Percentiles rank a stretch among this genome's conserved stretches.
phyloP scores from a whole-genome alignment of 2,113 vertebrate species.

The Poecilia latipinna region DNA sequence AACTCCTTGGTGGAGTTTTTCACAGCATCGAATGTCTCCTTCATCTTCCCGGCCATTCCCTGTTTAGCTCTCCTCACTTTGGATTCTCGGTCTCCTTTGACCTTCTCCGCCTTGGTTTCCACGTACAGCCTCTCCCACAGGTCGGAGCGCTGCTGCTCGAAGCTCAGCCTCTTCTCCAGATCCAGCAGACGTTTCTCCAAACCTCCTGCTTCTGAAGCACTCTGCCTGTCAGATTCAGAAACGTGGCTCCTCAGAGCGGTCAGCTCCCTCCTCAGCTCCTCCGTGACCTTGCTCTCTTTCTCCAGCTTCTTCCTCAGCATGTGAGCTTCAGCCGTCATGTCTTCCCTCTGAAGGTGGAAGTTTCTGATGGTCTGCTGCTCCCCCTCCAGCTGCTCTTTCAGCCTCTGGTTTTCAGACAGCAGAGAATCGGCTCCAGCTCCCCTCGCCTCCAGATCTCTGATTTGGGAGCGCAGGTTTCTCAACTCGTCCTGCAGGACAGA shows the following conservation, averaged over 20 bases:
- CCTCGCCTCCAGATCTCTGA: constrained; percentile 84
- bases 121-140: constrained; percentile 95
- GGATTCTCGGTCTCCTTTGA: constrained; percentile 80
- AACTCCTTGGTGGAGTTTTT: constrained; percentile 98
- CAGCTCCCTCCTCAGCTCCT: constrained; percentile 83
- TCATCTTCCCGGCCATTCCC: constrained; percentile 88
- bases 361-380: constrained; percentile 82
- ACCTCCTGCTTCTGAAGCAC: constrained; percentile 73
- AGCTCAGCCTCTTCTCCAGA: constrained; percentile 89
- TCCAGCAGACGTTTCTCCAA: constrained; percentile 83
- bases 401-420: constrained; percentile 85
- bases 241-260: constrained; percentile 76
- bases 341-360: constrained; percentile 84
- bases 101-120: constrained; percentile 86
- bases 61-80: constrained; percentile 83
- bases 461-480: constrained; percentile 83
- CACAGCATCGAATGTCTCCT: constrained; percentile 94
- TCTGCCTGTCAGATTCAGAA: constrained; percentile 21
- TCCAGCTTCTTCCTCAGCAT: constrained; percentile 86
- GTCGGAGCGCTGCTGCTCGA: constrained; percentile 96
- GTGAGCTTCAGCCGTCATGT: constrained; percentile 83
- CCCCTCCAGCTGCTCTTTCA: constrained; percentile 87
- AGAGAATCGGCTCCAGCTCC: constrained; percentile 80
- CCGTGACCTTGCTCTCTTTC: constrained; percentile 80
- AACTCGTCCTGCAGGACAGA: constrained; percentile 87